These are phyloP conservation scores for Trissoscelio sp. DNA, from an alignment of 2,888 invertebrate species.

Conservation along the genomic window DNA sequence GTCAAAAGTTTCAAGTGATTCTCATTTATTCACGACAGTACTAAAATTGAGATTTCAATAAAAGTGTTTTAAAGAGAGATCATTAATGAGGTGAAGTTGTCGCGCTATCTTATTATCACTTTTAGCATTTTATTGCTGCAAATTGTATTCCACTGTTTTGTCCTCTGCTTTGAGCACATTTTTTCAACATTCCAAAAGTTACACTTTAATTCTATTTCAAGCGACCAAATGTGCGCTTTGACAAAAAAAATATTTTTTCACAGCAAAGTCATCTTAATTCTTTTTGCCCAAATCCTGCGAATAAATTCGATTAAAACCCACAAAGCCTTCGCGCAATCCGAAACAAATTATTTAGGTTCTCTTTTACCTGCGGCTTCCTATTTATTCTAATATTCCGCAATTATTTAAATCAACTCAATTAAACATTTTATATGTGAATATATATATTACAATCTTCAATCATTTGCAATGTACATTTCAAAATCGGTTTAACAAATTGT, in stretches of 20 bases:
- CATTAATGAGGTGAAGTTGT: neutral
- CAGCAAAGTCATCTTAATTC: slow-evolving; percentile 45
- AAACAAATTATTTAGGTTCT: slow-evolving; percentile 40
- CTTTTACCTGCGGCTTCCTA: neutral
- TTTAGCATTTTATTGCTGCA: neutral
- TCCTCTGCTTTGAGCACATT: neutral
- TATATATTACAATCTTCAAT: too few relatives aligned
- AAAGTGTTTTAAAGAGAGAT: slow-evolving; percentile 4
- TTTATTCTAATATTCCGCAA: neutral
- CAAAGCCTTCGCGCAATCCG: slow-evolving; percentile 41
- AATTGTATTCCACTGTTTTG: neutral
- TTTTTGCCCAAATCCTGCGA: slow-evolving; percentile 50
- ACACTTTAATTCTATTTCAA: neutral
- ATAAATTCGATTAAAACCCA: slow-evolving; percentile 61
- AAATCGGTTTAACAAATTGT: too few relatives aligned
- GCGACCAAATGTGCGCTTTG: neutral
- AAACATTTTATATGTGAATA: neutral
- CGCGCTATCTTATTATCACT: neutral
- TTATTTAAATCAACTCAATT: neutral
- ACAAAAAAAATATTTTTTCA: neutral
- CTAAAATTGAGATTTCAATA: slow-evolving; percentile 26
- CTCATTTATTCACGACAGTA: slow-evolving; percentile 48
- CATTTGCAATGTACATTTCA: too few relatives aligned
- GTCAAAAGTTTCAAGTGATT: slow-evolving; percentile 40
- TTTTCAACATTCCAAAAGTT: neutral